Evolutionary conservation across 2,888 invertebrate species (phyloP), one percentile per base, ranked within the genome.

Genomic region (Euspilapteryx auroguttella): DNA sequence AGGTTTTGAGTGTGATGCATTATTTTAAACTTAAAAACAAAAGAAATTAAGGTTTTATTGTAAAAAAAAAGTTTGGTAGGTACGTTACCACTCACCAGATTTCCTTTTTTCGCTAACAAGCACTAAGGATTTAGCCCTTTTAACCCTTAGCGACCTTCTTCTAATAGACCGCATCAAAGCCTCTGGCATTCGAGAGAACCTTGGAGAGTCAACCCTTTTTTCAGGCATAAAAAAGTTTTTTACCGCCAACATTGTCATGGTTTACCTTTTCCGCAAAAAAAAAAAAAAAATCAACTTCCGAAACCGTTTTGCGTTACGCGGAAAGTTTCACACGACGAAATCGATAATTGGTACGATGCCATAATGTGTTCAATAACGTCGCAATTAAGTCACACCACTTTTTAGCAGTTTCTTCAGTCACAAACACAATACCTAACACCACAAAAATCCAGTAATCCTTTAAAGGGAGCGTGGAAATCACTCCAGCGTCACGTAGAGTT

Each of bases 161-260:
- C 85, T 73, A 44, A 87, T 82, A 32, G 86, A 86, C 40, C 87
- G 79, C 57, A 88, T 75, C 49, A 88, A 79, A 36, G 84, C 85
- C 61, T 87, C 87, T 5, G 85, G 85, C 84, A 85, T 85, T 41
- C 82, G 71, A 32, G 81, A 80, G 47, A 80, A 81, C 42, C 79
- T 69, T 27, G 66, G 79, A 12, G 75, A 68, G 47, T 80, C 80
- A 36, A 80, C 79, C 49, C 75, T 59, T 47, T 79, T 79, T 38
- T 82, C 80, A 37, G 85, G 84, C 64, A 85, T 78, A 49, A 86
- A 82, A 76, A 87, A 87, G 58, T 86, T 87, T 55, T 86, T 86
- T 24, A 86, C 85, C 14, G 85, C 83, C 54, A 83, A 75, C 82
- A 86, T 85, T 45, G 65, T 69, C 38, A 45, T 43, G 8, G 26